Evolutionary conservation across 2,888 invertebrate genomes (phyloP).

Genomic region (Drosophila fulvimacula): DNA sequence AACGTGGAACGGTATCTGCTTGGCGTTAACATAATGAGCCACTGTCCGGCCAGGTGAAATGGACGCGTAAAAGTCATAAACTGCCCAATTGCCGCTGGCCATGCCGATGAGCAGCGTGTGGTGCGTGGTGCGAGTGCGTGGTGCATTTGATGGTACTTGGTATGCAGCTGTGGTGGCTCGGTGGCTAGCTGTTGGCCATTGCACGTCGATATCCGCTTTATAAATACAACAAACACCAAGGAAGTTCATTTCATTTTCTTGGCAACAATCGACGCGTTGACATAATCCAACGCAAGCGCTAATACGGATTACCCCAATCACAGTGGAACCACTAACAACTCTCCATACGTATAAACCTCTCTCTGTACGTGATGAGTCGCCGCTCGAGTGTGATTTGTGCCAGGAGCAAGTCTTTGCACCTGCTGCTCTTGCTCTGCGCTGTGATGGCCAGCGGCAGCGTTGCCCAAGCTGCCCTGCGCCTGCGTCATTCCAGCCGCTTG

Average conservation of each 20-base stretch:
- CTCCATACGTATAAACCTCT: not conserved
- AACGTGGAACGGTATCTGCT: conserved; percentile 1
- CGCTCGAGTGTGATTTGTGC: conserved; percentile 15
- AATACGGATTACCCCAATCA: conserved; percentile 14
- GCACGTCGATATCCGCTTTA: conserved; percentile 81
- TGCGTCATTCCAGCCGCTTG: conserved; percentile 55
- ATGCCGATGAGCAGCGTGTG: conserved; percentile 39
- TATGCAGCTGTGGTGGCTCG: conserved; percentile 53
- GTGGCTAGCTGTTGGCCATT: conserved; percentile 19
- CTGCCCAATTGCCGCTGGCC: conserved; percentile 48
- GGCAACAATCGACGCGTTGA: conserved; percentile 75
- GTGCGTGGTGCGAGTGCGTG: conserved; percentile 5
- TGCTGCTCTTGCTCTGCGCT: conserved; percentile 25
- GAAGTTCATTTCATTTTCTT: conserved; percentile 83
- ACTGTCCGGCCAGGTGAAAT: conserved; percentile 66
- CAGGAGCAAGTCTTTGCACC: conserved; percentile 13
- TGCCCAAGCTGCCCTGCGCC: conserved; percentile 48
- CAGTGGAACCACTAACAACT: conserved; percentile 3
- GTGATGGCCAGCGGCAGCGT: conserved; percentile 11
- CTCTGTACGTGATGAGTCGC: conserved; percentile 33
- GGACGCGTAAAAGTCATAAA: conserved; percentile 73
- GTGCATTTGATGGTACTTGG: conserved; percentile 40
- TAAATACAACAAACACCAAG: conserved; percentile 83
- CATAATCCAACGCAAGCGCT: conserved; percentile 53
- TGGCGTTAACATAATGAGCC: conserved; percentile 54